Evolutionary conservation across 2,888 invertebrate species (phyloP).

Genomic region (Priocnemis perturbator): DNA sequence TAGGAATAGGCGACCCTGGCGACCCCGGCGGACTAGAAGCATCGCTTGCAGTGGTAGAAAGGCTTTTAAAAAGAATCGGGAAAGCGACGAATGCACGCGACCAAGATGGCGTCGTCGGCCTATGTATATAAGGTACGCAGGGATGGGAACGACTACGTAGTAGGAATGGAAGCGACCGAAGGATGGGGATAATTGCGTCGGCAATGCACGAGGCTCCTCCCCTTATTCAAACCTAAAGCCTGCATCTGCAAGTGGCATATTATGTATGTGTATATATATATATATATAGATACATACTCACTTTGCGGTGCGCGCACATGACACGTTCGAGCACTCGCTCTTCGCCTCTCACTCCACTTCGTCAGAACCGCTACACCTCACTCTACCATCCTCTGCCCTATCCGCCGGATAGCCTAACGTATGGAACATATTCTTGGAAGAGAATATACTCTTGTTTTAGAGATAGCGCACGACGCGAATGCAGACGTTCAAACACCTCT

Average conservation of each 20-base stretch:
- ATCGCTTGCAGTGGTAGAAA: conserved; percentile 15
- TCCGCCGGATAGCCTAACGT: too few species aligned
- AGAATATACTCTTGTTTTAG: too few species aligned
- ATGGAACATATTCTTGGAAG: too few species aligned
- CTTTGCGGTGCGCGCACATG: conserved; percentile 53
- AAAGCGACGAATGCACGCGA: conserved; percentile 48
- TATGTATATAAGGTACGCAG: conserved; percentile 41
- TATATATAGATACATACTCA: conserved; percentile 36
- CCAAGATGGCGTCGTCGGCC: conserved; percentile 54
- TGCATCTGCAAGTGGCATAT: conserved; percentile 57
- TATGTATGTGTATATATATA: too few species aligned
- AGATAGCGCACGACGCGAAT: too few species aligned
- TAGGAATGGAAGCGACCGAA: conserved; percentile 58
- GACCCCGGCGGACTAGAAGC: too few species aligned
- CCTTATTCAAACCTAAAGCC: conserved; percentile 58
- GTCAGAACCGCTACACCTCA: conserved; percentile 38
- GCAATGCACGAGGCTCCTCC: conserved; percentile 63
- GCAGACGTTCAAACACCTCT: too few species aligned
- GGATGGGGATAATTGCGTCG: conserved; percentile 62
- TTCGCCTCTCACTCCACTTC: conserved; percentile 27
- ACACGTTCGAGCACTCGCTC: conserved; percentile 46
- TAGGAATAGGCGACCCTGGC: too few species aligned
- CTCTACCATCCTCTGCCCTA: background rate
- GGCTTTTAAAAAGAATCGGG: conserved; percentile 21
- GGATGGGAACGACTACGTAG: conserved; percentile 37